Conservation (phyloP, 1,140 invertebrate species). For the Paramacrobiotus metropolitanus region DNA sequence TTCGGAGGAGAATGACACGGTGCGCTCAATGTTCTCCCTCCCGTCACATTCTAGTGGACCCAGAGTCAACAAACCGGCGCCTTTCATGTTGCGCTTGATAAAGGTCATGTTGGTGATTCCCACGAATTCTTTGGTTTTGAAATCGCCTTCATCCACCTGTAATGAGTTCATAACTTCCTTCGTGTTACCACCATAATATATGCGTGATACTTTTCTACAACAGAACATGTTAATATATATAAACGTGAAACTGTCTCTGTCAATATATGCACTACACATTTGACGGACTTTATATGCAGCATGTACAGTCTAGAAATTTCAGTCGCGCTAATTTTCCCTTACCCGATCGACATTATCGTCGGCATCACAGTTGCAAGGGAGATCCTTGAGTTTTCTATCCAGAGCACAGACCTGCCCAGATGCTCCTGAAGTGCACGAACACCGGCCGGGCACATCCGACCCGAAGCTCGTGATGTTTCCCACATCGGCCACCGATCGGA, state of each 20-base stretch:
- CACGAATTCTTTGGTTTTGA: neutral
- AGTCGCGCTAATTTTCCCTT: neutral
- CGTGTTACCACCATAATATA: too few relatives aligned
- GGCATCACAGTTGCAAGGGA: constrained; percentile 2
- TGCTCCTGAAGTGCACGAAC: neutral
- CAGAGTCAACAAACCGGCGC: neutral
- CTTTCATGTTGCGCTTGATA: neutral
- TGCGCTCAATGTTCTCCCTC: neutral
- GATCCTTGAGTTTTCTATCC: neutral
- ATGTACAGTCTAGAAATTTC: too few relatives aligned
- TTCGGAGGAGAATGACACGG: neutral
- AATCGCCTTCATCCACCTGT: neutral
- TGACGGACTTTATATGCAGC: too few relatives aligned
- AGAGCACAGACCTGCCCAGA: neutral
- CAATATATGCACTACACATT: too few relatives aligned
- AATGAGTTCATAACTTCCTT: too few relatives aligned
- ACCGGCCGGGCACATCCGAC: neutral
- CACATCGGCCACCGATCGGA: neutral
- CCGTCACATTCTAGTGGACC: neutral
- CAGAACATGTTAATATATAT: too few relatives aligned
- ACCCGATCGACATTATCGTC: neutral
- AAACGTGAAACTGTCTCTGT: too few relatives aligned
- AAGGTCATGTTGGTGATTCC: neutral
- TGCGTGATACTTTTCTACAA: too few relatives aligned
- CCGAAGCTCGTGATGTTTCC: neutral